These are phyloP conservation scores for Seladonia tumulorum DNA, from an alignment of 2,888 invertebrate species.

Conservation along the genomic window DNA sequence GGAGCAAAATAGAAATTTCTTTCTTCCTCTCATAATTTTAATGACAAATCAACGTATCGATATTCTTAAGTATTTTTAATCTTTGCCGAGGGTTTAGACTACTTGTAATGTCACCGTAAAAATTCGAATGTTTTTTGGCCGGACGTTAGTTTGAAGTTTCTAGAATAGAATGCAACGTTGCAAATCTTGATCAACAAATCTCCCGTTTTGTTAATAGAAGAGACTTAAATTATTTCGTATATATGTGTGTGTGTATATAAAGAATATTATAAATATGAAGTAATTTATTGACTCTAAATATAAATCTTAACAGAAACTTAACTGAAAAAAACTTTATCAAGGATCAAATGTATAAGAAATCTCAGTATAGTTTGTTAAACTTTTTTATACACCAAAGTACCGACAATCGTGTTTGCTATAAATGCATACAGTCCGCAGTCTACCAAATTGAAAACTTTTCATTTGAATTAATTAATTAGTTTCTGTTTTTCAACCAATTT, in stretches of 20 bases:
- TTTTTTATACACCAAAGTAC: neutral
- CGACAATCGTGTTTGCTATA: neutral
- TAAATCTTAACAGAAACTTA: too few relatives aligned
- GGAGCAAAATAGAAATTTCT: neutral
- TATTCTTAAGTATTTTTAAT: too few relatives aligned
- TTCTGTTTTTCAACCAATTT: too few relatives aligned
- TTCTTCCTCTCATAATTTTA: neutral
- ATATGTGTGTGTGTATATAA: neutral
- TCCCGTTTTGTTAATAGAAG: neutral
- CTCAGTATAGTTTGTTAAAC: neutral
- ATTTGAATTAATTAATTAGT: neutral
- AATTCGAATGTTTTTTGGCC: too few relatives aligned
- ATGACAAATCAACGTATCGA: neutral
- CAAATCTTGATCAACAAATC: neutral
- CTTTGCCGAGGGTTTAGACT: too few relatives aligned
- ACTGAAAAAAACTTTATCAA: neutral
- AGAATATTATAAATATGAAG: neutral
- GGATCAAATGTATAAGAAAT: neutral
- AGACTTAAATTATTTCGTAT: neutral
- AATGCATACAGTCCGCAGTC: neutral
- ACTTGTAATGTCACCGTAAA: too few relatives aligned
- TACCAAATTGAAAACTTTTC: neutral
- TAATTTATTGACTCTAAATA: neutral
- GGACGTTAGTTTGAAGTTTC: too few relatives aligned
- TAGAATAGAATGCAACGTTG: too few relatives aligned